Conservation (phyloP, 1,140 invertebrate genomes). For the Monomorium pharaonis region DNA sequence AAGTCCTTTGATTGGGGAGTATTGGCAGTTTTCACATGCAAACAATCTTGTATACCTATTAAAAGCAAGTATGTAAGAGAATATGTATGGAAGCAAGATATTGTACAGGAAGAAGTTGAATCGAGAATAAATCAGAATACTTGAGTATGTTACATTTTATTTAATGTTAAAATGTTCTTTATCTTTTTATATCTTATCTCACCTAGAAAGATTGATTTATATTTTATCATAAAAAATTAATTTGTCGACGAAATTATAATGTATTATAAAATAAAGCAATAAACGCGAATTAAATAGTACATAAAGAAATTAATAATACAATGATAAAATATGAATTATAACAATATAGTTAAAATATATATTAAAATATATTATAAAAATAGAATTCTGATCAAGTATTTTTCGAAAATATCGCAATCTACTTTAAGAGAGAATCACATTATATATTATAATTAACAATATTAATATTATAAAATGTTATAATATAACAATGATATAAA, state of each 20-base stretch:
- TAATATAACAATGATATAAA: too few species aligned
- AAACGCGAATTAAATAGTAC: neutral
- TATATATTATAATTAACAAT: neutral
- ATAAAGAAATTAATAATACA: neutral
- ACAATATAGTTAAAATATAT: neutral
- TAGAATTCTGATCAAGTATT: neutral
- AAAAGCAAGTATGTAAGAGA: slow-evolving; percentile 90
- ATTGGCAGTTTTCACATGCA: slow-evolving; percentile 94
- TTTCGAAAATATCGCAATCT: neutral
- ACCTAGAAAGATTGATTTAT: too few species aligned
- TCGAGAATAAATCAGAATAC: neutral
- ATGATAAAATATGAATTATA: neutral
- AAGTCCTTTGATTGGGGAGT: slow-evolving; percentile 96
- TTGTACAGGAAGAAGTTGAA: slow-evolving; percentile 72
- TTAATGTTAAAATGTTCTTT: neutral
- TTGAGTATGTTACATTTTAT: neutral
- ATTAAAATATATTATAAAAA: slow-evolving; percentile 1
- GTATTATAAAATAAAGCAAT: neutral
- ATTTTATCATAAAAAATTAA: neutral
- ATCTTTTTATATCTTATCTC: neutral
- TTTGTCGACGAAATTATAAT: neutral
- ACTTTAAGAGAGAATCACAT: neutral
- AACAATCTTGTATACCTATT: slow-evolving; percentile 89
- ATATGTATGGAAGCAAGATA: slow-evolving; percentile 96
- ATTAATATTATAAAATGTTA: too few species aligned